A percentile compares a stretch with the other conserved stretches of the same genome.
phyloP scores from a whole-genome alignment of 2,113 vertebrate species.

The Plotosus lineatus region DNA sequence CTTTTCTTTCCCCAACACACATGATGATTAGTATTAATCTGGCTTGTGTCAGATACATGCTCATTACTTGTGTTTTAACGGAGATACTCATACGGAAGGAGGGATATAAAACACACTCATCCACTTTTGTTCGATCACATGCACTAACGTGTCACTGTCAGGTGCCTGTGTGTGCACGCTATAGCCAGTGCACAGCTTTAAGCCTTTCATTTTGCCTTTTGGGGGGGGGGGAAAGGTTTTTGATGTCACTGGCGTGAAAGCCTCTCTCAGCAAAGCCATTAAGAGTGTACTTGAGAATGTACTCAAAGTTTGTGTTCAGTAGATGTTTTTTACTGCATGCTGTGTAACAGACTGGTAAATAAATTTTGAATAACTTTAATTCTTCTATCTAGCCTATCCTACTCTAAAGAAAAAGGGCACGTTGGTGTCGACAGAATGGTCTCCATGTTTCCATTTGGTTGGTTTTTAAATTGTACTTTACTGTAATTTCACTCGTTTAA shows the following conservation, averaged over 20 bases:
- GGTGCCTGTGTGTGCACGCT: not conserved
- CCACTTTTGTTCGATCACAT: conserved; percentile 27
- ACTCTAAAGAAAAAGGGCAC: conserved; percentile 23
- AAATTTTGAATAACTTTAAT: not conserved
- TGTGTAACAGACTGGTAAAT: not conserved
- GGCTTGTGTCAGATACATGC: not conserved
- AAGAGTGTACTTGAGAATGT: not conserved
- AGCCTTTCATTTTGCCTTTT: no score
- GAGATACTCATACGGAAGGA: conserved; percentile 6
- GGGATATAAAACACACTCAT: not conserved
- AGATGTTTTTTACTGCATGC: conserved; percentile 2
- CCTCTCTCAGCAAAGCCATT: not conserved
- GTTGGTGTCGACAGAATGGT: conserved; percentile 20
- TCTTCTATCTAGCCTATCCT: conserved; percentile 1
- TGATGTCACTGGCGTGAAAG: conserved; percentile 9
- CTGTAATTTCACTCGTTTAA: not conserved
- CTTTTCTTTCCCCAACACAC: no score
- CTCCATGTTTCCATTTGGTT: conserved; percentile 30
- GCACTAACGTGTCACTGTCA: not conserved
- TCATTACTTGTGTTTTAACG: not conserved
- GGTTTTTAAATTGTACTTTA: conserved; percentile 2
- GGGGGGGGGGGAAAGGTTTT: no score
- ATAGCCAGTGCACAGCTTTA: not conserved
- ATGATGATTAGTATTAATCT: conserved; percentile 9
- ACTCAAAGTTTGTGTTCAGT: not conserved